Conservation (phyloP, 2,797 vertebrate species). For the Rhynchonycteris naso region DNA sequence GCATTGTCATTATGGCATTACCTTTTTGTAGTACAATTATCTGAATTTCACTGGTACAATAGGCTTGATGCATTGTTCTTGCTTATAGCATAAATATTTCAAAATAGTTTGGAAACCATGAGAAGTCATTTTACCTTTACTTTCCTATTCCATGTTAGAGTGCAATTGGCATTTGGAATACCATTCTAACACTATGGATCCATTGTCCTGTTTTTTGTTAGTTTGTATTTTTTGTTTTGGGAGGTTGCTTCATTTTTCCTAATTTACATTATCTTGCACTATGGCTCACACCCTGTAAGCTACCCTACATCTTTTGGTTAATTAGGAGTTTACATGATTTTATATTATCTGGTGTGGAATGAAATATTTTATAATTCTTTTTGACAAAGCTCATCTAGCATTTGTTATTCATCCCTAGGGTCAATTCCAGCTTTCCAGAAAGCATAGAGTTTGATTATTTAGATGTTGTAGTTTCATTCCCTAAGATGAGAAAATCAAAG, state of each 20-base stretch:
- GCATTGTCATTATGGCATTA: background rate
- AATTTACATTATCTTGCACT: constrained; percentile 5
- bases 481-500: background rate
- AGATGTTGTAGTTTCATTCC: background rate
- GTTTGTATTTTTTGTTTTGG: background rate
- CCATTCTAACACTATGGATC: background rate
- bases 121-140: background rate
- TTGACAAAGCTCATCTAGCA: background rate
- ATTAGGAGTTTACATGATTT: background rate
- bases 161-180: constrained; percentile 23
- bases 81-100: background rate
- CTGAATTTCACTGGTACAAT: background rate
- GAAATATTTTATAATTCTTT: constrained; percentile 20
- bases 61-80: background rate
- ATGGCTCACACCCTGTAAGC: background rate
- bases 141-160: background rate
- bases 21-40: background rate
- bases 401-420: background rate
- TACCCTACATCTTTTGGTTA: background rate
- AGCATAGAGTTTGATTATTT: background rate
- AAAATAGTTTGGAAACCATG: constrained; percentile 23
- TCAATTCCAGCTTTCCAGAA: background rate
- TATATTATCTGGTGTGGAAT: background rate
- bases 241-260: background rate
- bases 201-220: background rate